A percentile compares a stretch with the other conserved stretches of the same genome.
phyloP scores from a whole-genome alignment of 1,140 invertebrate genomes.

The Drosophila santomea region DNA sequence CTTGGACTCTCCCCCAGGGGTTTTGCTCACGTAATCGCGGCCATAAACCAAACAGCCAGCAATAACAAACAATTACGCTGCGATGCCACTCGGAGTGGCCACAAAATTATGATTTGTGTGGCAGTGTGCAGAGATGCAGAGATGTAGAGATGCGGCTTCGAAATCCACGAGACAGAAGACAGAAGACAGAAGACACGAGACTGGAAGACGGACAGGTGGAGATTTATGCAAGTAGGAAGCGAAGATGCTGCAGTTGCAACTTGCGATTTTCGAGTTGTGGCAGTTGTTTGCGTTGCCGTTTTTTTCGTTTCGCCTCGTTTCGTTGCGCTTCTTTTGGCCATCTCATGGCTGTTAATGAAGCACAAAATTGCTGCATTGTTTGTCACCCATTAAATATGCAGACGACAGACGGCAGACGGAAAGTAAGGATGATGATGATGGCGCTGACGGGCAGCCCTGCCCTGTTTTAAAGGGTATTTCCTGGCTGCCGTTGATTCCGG shows the following conservation, averaged over 20 bases:
- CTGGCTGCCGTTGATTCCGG: constrained; percentile 22
- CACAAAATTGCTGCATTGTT: constrained; percentile 66
- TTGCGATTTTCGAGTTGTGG: constrained; percentile 11
- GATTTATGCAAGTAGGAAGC: constrained; percentile 79
- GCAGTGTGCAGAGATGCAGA: constrained; percentile 54
- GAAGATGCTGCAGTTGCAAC: constrained; percentile 36
- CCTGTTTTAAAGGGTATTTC: constrained; percentile 39
- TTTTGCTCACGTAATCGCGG: constrained; percentile 66
- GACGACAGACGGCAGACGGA: constrained; percentile 6
- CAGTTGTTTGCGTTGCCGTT: constrained; percentile 18
- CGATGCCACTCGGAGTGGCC: constrained; percentile 31
- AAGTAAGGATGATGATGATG: constrained; percentile 8
- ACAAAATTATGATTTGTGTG: constrained; percentile 73
- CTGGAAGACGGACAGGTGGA: constrained; percentile 22
- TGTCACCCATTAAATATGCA: constrained; percentile 72
- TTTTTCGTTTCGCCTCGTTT: background rate
- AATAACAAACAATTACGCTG: constrained; percentile 68
- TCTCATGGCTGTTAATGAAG: constrained; percentile 66
- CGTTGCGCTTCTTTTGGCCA: constrained; percentile 21
- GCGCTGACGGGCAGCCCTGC: constrained; percentile 14
- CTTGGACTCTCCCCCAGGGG: background rate
- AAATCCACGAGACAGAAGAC: constrained; percentile 9
- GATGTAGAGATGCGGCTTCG: constrained; percentile 1
- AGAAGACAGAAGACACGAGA: background rate
- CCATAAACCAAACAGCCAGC: constrained; percentile 64